These are phyloP conservation scores for Fragum fragum DNA, from an alignment of 2,888 invertebrate genomes.

Conservation along the genomic window DNA sequence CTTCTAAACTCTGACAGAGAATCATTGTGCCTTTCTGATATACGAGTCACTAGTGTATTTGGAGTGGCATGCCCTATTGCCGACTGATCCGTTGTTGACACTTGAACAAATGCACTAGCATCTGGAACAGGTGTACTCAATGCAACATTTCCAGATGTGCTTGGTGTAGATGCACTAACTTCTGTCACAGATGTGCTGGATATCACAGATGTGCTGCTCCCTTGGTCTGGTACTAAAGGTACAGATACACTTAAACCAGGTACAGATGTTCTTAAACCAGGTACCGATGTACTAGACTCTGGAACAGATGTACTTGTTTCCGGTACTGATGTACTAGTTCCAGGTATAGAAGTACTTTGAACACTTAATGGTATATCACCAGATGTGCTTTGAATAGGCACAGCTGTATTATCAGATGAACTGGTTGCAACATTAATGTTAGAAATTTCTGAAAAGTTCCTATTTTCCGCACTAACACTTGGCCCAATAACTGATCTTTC, in stretches of 20 bases:
- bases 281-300: not conserved
- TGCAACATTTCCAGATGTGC: not conserved
- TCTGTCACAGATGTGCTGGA: not conserved
- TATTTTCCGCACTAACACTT: not conserved
- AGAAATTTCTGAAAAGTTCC: not conserved
- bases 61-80: not conserved
- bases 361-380: not conserved
- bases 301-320: not conserved
- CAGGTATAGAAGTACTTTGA: conserved; percentile 4
- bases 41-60: not conserved
- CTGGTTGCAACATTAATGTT: not conserved
- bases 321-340: not conserved
- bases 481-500: not conserved
- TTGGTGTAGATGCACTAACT: not conserved
- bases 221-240: not conserved
- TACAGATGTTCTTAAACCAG: not conserved
- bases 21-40: conserved; percentile 13
- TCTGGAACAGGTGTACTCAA: not conserved
- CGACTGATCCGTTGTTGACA: not conserved
- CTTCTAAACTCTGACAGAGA: conserved; percentile 74
- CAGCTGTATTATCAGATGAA: conserved; percentile 1
- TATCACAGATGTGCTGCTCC: not conserved
- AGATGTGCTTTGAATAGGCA: conserved; percentile 10
- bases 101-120: not conserved
- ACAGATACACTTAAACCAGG: not conserved